Evolutionary conservation across 1,140 invertebrate species (phyloP), one percentile per base, ranked within the genome.

Genomic region (Rhyzopertha dominica): DNA sequence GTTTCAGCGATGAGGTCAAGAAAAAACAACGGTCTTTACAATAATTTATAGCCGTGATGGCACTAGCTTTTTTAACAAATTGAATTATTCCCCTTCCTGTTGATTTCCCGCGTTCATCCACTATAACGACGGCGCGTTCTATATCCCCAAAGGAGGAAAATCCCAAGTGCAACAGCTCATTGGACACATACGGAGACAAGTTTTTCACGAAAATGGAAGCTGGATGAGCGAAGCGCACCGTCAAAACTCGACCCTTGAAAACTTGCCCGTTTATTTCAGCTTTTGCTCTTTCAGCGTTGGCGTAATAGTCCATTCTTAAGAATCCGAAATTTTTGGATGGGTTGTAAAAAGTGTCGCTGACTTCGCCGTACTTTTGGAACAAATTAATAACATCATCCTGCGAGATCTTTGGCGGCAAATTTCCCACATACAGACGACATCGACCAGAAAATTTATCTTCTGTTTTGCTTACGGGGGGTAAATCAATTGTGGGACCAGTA

Each of bases 311-410:
- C 81, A 98, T 74, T 72, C 92, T 82, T 31, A 98, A 81, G 68
- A 98, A 98, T 28, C 90, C 94, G 74, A 97, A 98, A 60, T 92
- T 93, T 67, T 97, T 96, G 38, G 90, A 85, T 49, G 87, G 82
- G 68, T 95, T 95, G 1, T 96, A 74, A 67, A 95, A 98, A 5
- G 90, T 68, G 70, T 98, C 95, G n/a, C 84, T 80, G 36, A 85
- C 79, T 71, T 94, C 88, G 26, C 92, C 92, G 70, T 76, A 92
- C 13, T 78, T 74, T 20, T 74, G 70, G 59, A 95, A 93, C 63
- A 96, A 66, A 44, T 82, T 78, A 49, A 82, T 79, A 14, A 96
- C 78, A 58, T 96, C 90, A 44, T 90, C 82, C 69, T 95, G 90
- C 5, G 79, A 82, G 0, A 88, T 79, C 61, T 95, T 90, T 49